Evolutionary conservation across 2,888 invertebrate genomes (phyloP).

Genomic region (Sturmia bella): DNA sequence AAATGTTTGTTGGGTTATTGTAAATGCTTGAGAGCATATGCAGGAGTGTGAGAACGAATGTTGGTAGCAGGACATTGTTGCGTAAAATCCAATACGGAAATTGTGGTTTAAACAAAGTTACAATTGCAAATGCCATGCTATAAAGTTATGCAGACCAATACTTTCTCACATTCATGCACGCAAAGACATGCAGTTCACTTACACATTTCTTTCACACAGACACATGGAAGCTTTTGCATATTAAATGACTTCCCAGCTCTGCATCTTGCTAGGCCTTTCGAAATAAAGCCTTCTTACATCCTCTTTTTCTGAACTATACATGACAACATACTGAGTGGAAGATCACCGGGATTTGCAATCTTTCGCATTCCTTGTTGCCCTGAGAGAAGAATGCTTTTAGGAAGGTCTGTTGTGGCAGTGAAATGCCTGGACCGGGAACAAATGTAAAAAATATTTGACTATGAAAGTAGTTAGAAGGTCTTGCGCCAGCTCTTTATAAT

Average conservation of each 20-base stretch:
- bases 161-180: neutral
- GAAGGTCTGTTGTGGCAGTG: too few relatives aligned
- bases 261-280: too few relatives aligned
- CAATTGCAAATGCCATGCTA: conserved; percentile 48
- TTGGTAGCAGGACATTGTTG: conserved; percentile 60
- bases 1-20: conserved; percentile 9
- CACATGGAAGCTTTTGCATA: conserved; percentile 30
- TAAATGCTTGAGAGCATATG: conserved; percentile 1
- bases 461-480: too few relatives aligned
- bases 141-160: conserved; percentile 25
- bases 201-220: neutral
- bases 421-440: too few relatives aligned
- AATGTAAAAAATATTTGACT: too few relatives aligned
- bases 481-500: too few relatives aligned
- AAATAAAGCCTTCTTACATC: too few relatives aligned
- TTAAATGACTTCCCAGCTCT: conserved; percentile 49
- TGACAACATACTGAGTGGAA: too few relatives aligned
- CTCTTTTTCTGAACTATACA: too few relatives aligned
- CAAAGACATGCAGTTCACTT: conserved; percentile 5
- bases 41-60: conserved; percentile 17
- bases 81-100: conserved; percentile 67
- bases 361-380: too few relatives aligned
- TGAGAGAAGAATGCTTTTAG: too few relatives aligned
- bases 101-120: conserved; percentile 67
- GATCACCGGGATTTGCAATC: too few relatives aligned